Conservation (phyloP, 2,113 vertebrate species). For the Etia nguti region DNA sequence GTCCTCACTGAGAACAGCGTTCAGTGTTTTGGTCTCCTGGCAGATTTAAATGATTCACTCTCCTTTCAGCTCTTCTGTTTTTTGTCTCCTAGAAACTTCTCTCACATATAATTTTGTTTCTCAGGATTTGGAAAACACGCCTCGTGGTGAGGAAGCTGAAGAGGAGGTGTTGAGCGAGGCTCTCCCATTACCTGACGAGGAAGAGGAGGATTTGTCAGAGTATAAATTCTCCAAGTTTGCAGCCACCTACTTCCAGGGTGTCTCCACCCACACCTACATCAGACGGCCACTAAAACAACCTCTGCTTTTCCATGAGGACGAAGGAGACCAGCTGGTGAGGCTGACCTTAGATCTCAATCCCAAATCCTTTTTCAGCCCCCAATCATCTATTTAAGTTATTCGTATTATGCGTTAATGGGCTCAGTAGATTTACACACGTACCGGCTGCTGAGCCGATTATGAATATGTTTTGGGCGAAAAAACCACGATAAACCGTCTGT, state of each 20-base stretch:
- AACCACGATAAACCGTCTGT: neutral
- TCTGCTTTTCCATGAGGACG: constrained; percentile 91
- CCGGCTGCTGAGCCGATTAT: accelerated
- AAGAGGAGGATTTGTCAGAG: constrained; percentile 91
- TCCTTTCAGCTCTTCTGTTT: neutral
- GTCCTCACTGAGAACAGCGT: neutral
- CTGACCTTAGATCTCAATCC: neutral
- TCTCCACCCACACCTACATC: constrained; percentile 86
- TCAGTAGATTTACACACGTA: neutral
- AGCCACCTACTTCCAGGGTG: constrained; percentile 95
- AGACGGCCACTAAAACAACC: constrained; percentile 91
- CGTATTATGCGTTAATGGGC: accelerated
- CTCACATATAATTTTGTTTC: neutral
- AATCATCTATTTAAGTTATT: neutral
- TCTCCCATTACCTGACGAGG: constrained; percentile 87
- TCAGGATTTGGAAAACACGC: constrained; percentile 84
- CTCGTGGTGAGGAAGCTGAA: constrained; percentile 67
- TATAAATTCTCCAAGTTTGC: constrained; percentile 97
- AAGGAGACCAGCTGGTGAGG: constrained; percentile 95
- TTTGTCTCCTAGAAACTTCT: neutral
- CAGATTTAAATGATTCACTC: neutral
- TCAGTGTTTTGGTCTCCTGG: neutral
- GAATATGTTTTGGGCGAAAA: neutral
- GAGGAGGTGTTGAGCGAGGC: constrained; percentile 85
- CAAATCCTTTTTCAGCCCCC: neutral